Conservation (phyloP, 2,797 vertebrate genomes). For the Pantherophis vulpinus region DNA sequence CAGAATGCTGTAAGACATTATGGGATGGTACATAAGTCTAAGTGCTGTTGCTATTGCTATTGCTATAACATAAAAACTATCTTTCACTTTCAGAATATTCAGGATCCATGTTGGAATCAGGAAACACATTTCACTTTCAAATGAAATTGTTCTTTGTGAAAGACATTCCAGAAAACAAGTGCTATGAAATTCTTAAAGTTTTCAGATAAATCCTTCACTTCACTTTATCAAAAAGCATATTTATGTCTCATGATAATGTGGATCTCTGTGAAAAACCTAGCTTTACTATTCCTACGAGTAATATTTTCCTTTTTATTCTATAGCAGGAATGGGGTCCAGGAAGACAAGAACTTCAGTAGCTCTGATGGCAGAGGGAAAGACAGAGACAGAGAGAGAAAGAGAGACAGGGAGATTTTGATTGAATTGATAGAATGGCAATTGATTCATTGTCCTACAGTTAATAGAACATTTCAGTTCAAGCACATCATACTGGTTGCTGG, state of each 20-base stretch:
- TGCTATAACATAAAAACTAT: neutral
- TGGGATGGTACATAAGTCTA: neutral
- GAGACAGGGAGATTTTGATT: neutral
- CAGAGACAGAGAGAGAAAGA: neutral
- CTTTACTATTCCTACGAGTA: neutral
- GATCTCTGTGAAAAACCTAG: neutral
- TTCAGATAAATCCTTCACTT: neutral
- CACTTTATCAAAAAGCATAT: neutral
- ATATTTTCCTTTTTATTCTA: neutral
- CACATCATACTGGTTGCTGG: neutral
- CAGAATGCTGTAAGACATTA: no score
- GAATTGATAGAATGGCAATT: neutral
- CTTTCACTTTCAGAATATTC: neutral
- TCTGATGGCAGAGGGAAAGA: neutral
- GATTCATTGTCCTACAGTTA: neutral
- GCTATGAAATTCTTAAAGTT: neutral
- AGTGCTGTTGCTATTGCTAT: neutral
- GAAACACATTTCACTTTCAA: neutral
- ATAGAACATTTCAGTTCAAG: neutral
- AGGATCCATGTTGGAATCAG: neutral
- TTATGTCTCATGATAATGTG: neutral
- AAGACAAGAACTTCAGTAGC: neutral
- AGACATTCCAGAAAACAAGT: neutral
- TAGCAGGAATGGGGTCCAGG: neutral
- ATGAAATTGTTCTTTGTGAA: neutral